Evolutionary conservation across 2,113 vertebrate species (phyloP).

Genomic region (Cynocephalus volans): DNA sequence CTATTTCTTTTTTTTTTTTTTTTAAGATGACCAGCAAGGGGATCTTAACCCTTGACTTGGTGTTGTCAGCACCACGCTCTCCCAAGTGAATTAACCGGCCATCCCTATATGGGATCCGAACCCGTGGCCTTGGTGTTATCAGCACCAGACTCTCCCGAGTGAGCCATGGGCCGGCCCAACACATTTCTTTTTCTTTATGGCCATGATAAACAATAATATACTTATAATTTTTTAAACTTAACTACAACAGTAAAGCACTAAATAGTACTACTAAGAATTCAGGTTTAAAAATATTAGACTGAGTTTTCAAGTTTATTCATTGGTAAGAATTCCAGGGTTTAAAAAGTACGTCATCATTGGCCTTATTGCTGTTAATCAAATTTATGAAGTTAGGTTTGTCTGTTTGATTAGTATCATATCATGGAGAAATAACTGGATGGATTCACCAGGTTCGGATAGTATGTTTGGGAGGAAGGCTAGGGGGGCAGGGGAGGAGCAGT

Average conservation of each 20-base stretch:
- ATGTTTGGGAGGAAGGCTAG: neutral
- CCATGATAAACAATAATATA: neutral
- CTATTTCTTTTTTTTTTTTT: neutral
- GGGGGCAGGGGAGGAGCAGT: too few relatives aligned
- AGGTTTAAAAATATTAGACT: neutral
- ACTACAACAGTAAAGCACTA: neutral
- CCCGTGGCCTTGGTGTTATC: too few relatives aligned
- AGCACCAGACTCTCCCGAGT: too few relatives aligned
- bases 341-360: neutral
- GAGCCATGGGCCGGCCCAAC: neutral
- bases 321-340: neutral
- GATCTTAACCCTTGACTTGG: too few relatives aligned
- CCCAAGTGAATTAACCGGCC: too few relatives aligned
- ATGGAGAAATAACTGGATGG: neutral
- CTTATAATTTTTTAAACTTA: neutral
- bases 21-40: too few relatives aligned
- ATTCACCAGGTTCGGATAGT: neutral
- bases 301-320: neutral
- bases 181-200: neutral
- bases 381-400: neutral
- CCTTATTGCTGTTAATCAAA: neutral
- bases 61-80: too few relatives aligned
- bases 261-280: neutral
- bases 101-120: too few relatives aligned
- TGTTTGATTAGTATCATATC: neutral